Percentiles rank a stretch among this genome's conserved stretches.
Evolutionary conservation across 1,140 invertebrate species (phyloP).

Genomic region (Temnothorax nylanderi): DNA sequence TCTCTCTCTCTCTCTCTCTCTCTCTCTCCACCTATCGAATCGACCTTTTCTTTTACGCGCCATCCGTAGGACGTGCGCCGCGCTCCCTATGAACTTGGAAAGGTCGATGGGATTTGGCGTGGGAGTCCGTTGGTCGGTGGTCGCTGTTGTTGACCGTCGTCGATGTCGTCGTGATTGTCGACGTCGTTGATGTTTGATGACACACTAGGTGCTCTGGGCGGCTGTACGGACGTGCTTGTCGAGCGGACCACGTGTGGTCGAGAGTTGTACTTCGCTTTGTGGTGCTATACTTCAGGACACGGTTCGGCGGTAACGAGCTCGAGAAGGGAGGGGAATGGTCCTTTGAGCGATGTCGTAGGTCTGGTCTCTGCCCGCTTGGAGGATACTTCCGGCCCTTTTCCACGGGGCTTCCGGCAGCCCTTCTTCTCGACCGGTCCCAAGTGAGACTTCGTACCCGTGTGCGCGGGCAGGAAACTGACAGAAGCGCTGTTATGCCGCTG

Average conservation of each 20-base stretch:
- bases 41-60: background rate
- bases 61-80: conserved; percentile 5
- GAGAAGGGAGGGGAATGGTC: conserved; percentile 9
- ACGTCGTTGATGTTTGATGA: conserved; percentile 57
- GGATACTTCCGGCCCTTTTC: conserved; percentile 58
- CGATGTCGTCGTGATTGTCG: conserved; percentile 48
- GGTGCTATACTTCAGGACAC: conserved; percentile 47
- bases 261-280: conserved; percentile 59
- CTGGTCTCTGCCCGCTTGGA: conserved; percentile 18
- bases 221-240: conserved; percentile 29
- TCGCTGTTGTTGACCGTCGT: conserved; percentile 42
- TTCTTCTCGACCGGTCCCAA: conserved; percentile 29
- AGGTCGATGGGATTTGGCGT: conserved; percentile 36
- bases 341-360: conserved; percentile 51
- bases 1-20: no score
- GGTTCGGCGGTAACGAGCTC: conserved; percentile 39
- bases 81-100: background rate
- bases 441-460: conserved; percentile 16
- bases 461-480: conserved; percentile 50
- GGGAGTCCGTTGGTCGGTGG: conserved; percentile 23
- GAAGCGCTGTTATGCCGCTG: conserved; percentile 55
- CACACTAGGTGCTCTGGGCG: conserved; percentile 41
- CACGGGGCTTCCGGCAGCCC: conserved; percentile 23
- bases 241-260: conserved; percentile 45
- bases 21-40: background rate